Evolutionary conservation across 1,140 invertebrate genomes (phyloP).

Genomic region (Harpegnathos saltator): DNA sequence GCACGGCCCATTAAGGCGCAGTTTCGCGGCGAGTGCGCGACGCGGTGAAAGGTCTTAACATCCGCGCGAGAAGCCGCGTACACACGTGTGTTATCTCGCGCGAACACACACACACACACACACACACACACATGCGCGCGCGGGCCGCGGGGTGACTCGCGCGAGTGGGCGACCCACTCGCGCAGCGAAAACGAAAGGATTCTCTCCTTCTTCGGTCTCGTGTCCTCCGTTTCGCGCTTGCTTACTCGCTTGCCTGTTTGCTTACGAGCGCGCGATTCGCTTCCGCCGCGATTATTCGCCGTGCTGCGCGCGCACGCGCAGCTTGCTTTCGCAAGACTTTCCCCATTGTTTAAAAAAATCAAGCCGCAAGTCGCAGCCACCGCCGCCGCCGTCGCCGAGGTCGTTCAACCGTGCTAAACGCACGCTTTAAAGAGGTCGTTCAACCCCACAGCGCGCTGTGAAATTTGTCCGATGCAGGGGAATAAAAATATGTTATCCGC

Average conservation of each 20-base stretch:
- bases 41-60: slow-evolving; percentile 76
- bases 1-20: slow-evolving; percentile 72
- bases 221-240: slow-evolving; percentile 20
- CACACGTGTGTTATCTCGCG: not conserved
- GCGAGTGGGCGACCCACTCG: slow-evolving; percentile 47
- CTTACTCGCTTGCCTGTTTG: not conserved
- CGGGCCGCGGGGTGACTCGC: slow-evolving; percentile 8
- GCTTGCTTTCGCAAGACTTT: slow-evolving; percentile 83
- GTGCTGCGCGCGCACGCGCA: slow-evolving; percentile 49
- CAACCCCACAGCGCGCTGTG: slow-evolving; percentile 39
- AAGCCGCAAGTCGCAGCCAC: slow-evolving; percentile 61
- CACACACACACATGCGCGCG: too few species aligned
- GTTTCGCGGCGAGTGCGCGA: slow-evolving; percentile 59
- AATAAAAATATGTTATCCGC: slow-evolving; percentile 25
- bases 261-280: slow-evolving; percentile 42
- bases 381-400: slow-evolving; percentile 44
- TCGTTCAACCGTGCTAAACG: slow-evolving; percentile 71
- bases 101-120: too few species aligned
- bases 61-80: not conserved
- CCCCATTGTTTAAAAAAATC: slow-evolving; percentile 82
- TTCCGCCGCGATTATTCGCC: slow-evolving; percentile 62
- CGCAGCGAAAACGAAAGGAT: slow-evolving; percentile 80
- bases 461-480: slow-evolving; percentile 31
- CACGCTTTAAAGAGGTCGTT: slow-evolving; percentile 64
- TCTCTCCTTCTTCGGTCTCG: slow-evolving; percentile 52